A percentile compares a stretch with the other conserved stretches of the same genome.
phyloP scores from a whole-genome alignment of 2,113 vertebrate genomes.

The Notothenia rossii region DNA sequence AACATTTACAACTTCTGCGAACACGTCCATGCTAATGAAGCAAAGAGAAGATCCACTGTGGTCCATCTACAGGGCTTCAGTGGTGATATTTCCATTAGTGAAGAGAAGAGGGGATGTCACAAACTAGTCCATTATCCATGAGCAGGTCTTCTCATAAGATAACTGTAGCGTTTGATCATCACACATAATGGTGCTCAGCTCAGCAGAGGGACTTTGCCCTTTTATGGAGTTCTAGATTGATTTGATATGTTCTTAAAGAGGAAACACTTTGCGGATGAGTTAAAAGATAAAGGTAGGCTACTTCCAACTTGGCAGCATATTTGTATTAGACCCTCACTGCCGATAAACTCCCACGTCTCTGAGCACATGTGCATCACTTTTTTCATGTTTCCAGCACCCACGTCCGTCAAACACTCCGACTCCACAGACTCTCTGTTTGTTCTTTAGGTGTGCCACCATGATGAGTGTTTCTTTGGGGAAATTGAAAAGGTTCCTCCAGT shows the following conservation, averaged over 20 bases:
- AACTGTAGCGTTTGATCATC: not conserved
- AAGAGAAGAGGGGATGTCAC: not conserved
- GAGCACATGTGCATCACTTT: no score
- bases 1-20: not conserved
- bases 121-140: not conserved
- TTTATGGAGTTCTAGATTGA: not conserved
- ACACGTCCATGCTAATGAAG: not conserved
- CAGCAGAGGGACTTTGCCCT: not conserved
- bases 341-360: no score
- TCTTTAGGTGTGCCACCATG: not conserved
- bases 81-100: not conserved
- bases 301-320: not conserved
- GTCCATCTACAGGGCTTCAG: not conserved
- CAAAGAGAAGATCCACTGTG: not conserved
- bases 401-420: not conserved
- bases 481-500: not conserved
- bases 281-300: no score
- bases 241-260: not conserved
- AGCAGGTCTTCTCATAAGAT: not conserved
- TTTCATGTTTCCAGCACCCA: not conserved
- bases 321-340: not conserved
- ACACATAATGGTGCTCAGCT: not conserved
- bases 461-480: not conserved
- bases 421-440: not conserved
- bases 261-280: not conserved